A percentile compares a stretch with the other conserved stretches of the same genome.
phyloP scores from a whole-genome alignment of 2,113 vertebrate species.

The Siphamia tubifer region DNA sequence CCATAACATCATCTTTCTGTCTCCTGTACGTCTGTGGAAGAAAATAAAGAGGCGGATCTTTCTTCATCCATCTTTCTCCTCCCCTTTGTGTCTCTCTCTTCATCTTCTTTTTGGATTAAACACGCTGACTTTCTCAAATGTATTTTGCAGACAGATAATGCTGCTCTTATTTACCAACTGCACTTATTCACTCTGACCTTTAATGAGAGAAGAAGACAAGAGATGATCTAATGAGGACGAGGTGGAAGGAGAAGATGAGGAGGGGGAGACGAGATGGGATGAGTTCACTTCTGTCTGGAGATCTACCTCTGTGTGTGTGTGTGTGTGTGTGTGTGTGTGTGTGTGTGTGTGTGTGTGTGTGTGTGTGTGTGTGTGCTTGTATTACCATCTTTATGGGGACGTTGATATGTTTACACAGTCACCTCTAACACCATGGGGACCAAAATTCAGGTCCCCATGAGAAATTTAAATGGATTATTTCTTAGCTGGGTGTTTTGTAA shows the following conservation, averaged over 20 bases:
- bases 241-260: constrained; percentile 27
- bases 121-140: constrained; percentile 2
- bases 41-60: constrained; percentile 53
- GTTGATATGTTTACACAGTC: too few relatives aligned
- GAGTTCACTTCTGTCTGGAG: constrained; percentile 6
- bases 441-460: too few relatives aligned
- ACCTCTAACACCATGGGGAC: too few relatives aligned
- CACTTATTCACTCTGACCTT: constrained; percentile 63
- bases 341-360: too few relatives aligned
- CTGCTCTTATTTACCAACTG: constrained; percentile 45
- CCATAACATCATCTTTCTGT: constrained; percentile 22
- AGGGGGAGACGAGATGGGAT: constrained; percentile 13
- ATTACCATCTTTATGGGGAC: too few relatives aligned
- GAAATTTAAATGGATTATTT: too few relatives aligned
- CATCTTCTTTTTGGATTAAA: neutral
- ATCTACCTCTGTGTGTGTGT: too few relatives aligned
- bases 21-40: constrained; percentile 28
- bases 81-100: neutral
- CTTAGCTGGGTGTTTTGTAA: too few relatives aligned
- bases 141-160: constrained; percentile 30
- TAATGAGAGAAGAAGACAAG: constrained; percentile 20
- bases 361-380: too few relatives aligned
- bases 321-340: too few relatives aligned
- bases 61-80: neutral
- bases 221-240: constrained; percentile 61